phyloP scores from a whole-genome alignment of 2,113 vertebrate genomes.

The Dipodomys merriami region DNA sequence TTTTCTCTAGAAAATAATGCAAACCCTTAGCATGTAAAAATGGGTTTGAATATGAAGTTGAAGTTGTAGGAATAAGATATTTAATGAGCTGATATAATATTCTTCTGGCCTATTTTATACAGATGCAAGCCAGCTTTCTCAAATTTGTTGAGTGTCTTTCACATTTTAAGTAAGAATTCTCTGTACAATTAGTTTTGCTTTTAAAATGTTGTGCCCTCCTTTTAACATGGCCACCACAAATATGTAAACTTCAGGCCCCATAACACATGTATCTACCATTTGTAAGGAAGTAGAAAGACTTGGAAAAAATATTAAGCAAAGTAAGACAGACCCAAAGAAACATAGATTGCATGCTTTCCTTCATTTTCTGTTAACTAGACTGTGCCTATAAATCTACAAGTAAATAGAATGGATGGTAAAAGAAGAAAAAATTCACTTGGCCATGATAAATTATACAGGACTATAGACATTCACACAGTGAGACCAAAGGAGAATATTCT shows the following conservation, averaged over 20 bases:
- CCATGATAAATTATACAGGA: no score
- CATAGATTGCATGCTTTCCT: no score
- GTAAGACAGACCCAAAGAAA: no score
- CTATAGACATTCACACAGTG: no score
- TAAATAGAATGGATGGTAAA: no score
- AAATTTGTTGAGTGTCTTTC: neutral
- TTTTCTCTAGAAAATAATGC: neutral
- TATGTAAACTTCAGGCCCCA: neutral
- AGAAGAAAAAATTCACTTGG: no score
- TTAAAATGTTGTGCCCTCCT: neutral
- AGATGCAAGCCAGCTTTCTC: neutral
- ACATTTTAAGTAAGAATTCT: neutral
- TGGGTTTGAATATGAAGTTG: neutral
- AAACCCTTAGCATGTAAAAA: neutral
- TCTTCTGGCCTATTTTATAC: neutral
- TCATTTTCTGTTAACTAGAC: no score
- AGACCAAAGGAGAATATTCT: no score
- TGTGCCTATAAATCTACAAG: no score
- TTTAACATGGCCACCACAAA: neutral
- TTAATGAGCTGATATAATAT: neutral
- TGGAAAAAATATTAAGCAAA: no score
- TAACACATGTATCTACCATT: neutral
- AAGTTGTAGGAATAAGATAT: neutral
- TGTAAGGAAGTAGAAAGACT: no score
- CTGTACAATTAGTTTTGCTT: neutral